These are phyloP conservation scores for Pyralis farinalis DNA, from an alignment of 2,888 invertebrate species.

Conservation along the genomic window DNA sequence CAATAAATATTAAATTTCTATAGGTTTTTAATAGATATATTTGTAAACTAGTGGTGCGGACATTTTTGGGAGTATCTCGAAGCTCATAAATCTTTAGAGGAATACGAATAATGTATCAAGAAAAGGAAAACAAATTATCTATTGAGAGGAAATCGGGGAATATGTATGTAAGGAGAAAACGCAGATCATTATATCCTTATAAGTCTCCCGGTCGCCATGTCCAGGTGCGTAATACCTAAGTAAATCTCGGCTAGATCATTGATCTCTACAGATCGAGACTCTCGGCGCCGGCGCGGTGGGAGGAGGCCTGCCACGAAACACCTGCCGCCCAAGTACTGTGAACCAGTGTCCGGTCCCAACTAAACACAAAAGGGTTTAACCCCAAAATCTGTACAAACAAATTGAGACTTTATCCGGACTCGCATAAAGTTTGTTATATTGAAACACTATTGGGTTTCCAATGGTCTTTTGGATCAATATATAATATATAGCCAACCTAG, in stretches of 20 bases:
- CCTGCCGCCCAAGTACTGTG: constrained; percentile 78
- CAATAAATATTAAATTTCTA: too few species aligned
- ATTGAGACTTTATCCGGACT: constrained; percentile 35
- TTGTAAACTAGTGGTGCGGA: too few species aligned
- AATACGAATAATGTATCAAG: too few species aligned
- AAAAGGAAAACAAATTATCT: too few species aligned
- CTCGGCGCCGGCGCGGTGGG: constrained; percentile 69
- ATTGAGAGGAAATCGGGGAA: too few species aligned
- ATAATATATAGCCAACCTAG: constrained; percentile 52
- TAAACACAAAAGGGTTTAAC: constrained; percentile 30
- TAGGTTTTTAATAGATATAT: too few species aligned
- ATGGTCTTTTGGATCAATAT: constrained; percentile 18
- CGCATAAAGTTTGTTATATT: constrained; percentile 33
- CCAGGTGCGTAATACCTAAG: constrained; percentile 51
- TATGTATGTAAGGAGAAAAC: too few species aligned
- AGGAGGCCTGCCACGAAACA: constrained; percentile 72
- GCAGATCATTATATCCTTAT: too few species aligned
- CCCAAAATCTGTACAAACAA: constrained; percentile 20
- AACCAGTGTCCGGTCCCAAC: constrained; percentile 48
- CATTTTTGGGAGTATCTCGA: too few species aligned
- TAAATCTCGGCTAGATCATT: constrained; percentile 75
- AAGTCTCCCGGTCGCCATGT: constrained; percentile 8
- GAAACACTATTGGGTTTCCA: constrained; percentile 4
- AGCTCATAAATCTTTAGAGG: too few species aligned
- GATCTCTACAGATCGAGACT: constrained; percentile 61